Conservation (phyloP, 2,797 vertebrate species). For the Gymnoscopelus microlampas region DNA sequence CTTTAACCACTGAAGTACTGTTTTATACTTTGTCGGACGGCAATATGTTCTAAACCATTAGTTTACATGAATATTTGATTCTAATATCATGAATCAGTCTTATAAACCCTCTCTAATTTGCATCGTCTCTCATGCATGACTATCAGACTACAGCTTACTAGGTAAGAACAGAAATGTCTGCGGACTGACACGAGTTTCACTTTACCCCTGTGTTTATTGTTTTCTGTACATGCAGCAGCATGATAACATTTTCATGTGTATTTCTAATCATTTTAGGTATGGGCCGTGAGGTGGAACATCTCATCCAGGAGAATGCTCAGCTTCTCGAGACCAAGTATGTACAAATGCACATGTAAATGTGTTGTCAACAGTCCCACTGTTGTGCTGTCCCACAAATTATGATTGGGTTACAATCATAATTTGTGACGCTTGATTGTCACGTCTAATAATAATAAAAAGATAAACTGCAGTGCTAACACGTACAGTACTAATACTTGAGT, state of each 20-base stretch:
- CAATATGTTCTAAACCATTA: too few species aligned
- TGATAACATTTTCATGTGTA: background rate
- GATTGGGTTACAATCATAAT: too few species aligned
- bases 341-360: background rate
- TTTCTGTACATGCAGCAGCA: too few species aligned
- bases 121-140: slow-evolving; percentile 82
- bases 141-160: slow-evolving; percentile 87
- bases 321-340: slow-evolving; percentile 96
- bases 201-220: background rate
- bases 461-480: too few species aligned
- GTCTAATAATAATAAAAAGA: too few species aligned
- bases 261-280: slow-evolving; percentile 84
- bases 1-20: too few species aligned
- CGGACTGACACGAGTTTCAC: background rate
- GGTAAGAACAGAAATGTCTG: slow-evolving; percentile 82
- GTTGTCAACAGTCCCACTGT: background rate
- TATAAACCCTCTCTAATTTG: slow-evolving; percentile 76
- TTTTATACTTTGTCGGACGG: too few species aligned
- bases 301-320: slow-evolving; percentile 96
- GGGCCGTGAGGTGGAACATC: slow-evolving; percentile 98
- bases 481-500: too few species aligned
- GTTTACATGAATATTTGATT: too few species aligned
- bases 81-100: slow-evolving; percentile 17
- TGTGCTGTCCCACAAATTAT: too few species aligned
- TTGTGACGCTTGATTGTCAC: too few species aligned